phyloP scores from a whole-genome alignment of 1,140 invertebrate species.

The Leptinotarsa lineolata region DNA sequence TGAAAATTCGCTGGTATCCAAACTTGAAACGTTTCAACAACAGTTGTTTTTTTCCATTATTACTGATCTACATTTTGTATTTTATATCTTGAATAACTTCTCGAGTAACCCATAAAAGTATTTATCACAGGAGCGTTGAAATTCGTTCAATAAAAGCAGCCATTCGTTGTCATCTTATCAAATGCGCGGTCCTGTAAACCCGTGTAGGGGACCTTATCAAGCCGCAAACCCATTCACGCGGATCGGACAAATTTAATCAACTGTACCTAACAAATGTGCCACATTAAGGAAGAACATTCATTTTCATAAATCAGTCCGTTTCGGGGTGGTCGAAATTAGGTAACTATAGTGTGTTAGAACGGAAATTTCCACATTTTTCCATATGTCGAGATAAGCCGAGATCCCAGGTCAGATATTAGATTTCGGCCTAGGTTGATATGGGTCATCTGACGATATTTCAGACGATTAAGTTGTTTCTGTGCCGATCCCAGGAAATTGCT shows the following conservation, averaged over 20 bases:
- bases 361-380: background rate
- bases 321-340: background rate
- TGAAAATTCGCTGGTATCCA: too few species aligned
- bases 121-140: background rate
- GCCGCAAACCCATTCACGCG: slow-evolving; percentile 19
- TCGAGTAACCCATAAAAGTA: background rate
- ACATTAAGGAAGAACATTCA: slow-evolving; percentile 23
- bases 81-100: too few species aligned
- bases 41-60: too few species aligned
- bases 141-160: background rate
- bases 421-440: too few species aligned
- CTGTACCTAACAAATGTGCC: slow-evolving; percentile 22
- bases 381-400: background rate
- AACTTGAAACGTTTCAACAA: too few species aligned
- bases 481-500: too few species aligned
- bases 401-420: background rate
- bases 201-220: slow-evolving; percentile 21
- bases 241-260: slow-evolving; percentile 28
- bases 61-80: too few species aligned
- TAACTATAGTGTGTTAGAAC: background rate
- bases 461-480: too few species aligned
- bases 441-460: too few species aligned
- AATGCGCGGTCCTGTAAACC: slow-evolving; percentile 19
- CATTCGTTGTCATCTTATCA: slow-evolving; percentile 27
- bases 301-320: slow-evolving; percentile 19